Conservation (phyloP, 2,888 invertebrate species). For the Agrotis puta region DNA sequence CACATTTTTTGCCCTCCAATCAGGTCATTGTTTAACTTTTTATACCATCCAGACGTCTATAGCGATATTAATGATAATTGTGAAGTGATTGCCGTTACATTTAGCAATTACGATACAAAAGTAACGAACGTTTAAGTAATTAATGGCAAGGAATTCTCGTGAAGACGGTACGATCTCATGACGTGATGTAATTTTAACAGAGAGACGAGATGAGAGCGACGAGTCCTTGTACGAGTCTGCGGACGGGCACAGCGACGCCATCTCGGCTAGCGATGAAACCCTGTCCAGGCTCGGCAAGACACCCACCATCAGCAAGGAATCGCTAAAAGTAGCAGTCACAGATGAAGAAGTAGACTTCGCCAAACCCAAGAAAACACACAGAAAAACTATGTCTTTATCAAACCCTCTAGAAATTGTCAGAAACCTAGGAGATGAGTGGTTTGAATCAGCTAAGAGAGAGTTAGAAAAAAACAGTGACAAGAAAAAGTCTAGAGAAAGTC, state of each 20-base stretch:
- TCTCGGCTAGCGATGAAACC: slow-evolving; percentile 87
- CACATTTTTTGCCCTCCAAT: slow-evolving; percentile 65
- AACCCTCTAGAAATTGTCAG: slow-evolving; percentile 88
- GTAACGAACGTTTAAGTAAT: slow-evolving; percentile 40
- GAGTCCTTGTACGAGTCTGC: slow-evolving; percentile 89
- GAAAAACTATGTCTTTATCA: slow-evolving; percentile 89
- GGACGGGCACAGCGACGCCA: slow-evolving; percentile 86
- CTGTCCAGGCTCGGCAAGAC: slow-evolving; percentile 83
- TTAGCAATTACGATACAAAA: slow-evolving; percentile 56
- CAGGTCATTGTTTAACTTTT: slow-evolving; percentile 71
- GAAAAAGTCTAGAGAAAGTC: slow-evolving; percentile 87
- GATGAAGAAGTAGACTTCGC: slow-evolving; percentile 85
- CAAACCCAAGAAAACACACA: slow-evolving; percentile 83
- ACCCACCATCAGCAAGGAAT: slow-evolving; percentile 87
- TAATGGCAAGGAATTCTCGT: slow-evolving; percentile 73
- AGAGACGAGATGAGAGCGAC: slow-evolving; percentile 88
- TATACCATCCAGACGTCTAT: slow-evolving; percentile 59
- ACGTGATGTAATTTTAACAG: slow-evolving; percentile 75
- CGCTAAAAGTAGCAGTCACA: slow-evolving; percentile 86
- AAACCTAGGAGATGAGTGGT: slow-evolving; percentile 87
- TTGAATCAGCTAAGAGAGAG: slow-evolving; percentile 83
- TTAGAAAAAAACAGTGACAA: slow-evolving; percentile 83
- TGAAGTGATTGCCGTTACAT: slow-evolving; percentile 57
- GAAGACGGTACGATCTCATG: slow-evolving; percentile 42
- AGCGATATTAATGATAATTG: slow-evolving; percentile 58